Base-by-base conservation (phyloP, 2,888 invertebrate species). In the Portevinia maculata region DNA sequence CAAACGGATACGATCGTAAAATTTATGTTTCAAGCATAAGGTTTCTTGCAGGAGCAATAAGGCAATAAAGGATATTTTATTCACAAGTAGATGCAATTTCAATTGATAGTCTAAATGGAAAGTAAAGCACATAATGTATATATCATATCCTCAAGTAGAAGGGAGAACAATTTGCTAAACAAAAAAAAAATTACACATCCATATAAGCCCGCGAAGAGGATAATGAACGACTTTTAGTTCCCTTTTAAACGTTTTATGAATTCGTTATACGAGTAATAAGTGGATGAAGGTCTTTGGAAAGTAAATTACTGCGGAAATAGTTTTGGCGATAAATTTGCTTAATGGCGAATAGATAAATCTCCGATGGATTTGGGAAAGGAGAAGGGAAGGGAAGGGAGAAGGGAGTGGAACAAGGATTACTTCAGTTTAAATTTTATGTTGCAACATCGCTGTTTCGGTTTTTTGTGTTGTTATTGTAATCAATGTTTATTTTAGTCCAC, bases 11-110 rank as follows among this genome's bases (percentile, higher is more conserved):
- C 71, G 62, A 79, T 75, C 75, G 75, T 70, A 55, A 64, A 81
- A 81, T 75, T 75, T 75, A 81, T 75, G 52, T 59, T 44, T 57
- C 37, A 30, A 65, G 64, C 79, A 57, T 79, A 79, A 74, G 74
- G 79, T 48, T 24, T 52, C 24, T 17, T 32, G 21, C 52, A 17
- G 6, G 11, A 24, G 41, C 44, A 53, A 60, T 79, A 75, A 81
- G n/a, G n/a, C n/a, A n/a, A n/a, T n/a, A n/a, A 81, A 81, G 57
- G 62, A 75, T 70, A 81, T 57, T 81, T 81, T 64, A 70, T 81
- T 37, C 79, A 50, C 75, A 59, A 70, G n/a, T 46, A 62, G 62
- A 81, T 70, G 75, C 50, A 59, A 64, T 75, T 81, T 81, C 64
- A 75, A 81, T 81, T 81, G 69, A 74, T 75, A 46, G 74, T 57